A percentile compares a stretch with the other conserved stretches of the same genome.
Evolutionary conservation across 2,888 invertebrate genomes (phyloP).

Genomic region (Bursaphelenchus okinawaensis): DNA sequence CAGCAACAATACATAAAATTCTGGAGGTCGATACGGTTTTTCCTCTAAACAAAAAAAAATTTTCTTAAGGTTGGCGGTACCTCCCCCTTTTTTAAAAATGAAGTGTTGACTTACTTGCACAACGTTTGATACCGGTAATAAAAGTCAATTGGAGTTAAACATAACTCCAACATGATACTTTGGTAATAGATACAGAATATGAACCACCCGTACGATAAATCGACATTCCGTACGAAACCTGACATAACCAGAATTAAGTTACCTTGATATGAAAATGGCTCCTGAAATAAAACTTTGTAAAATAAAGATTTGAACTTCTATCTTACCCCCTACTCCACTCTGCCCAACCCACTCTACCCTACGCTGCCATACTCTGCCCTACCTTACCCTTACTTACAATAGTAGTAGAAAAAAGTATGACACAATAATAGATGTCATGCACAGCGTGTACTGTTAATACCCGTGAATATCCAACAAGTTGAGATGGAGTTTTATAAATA

Average conservation of each 20-base stretch:
- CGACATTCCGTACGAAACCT: not conserved
- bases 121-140: not conserved
- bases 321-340: too few species aligned
- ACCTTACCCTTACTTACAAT: not conserved
- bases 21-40: not conserved
- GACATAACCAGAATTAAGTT: not conserved
- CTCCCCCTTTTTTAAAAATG: too few species aligned
- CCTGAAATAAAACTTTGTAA: too few species aligned
- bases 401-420: not conserved
- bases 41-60: too few species aligned
- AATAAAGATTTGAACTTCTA: too few species aligned
- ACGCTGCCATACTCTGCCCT: too few species aligned
- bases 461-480: not conserved
- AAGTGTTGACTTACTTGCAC: too few species aligned
- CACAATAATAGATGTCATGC: not conserved
- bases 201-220: not conserved
- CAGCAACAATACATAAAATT: not conserved
- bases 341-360: too few species aligned
- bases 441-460: not conserved
- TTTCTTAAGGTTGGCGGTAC: too few species aligned
- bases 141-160: not conserved
- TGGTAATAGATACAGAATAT: not conserved
- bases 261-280: not conserved
- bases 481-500: not conserved
- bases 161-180: not conserved